These are phyloP conservation scores for Zeus faber DNA, from an alignment of 2,113 vertebrate genomes.

Conservation along the genomic window DNA sequence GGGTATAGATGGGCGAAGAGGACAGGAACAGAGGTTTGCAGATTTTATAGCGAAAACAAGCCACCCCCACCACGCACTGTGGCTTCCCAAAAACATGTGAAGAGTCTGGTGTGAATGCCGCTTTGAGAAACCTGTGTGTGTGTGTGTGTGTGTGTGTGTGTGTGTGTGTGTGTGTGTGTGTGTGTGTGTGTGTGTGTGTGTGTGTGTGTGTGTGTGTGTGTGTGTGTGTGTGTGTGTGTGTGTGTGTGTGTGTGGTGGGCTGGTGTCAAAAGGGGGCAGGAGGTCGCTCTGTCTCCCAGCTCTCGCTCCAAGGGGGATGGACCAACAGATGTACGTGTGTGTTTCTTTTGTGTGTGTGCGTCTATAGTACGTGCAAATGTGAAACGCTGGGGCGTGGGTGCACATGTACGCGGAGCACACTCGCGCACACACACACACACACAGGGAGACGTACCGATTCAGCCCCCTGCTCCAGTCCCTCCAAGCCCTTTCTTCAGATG, in stretches of 20 bases:
- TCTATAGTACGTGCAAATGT: slow-evolving; percentile 30
- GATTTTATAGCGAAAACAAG: no score
- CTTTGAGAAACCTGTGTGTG: slow-evolving; percentile 76
- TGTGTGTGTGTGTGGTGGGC: slow-evolving; percentile 16
- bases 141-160: slow-evolving; percentile 16
- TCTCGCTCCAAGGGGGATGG: slow-evolving; percentile 77
- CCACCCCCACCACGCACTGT: slow-evolving; percentile 85
- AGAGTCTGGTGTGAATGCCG: slow-evolving; percentile 94
- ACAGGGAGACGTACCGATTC: slow-evolving; percentile 48
- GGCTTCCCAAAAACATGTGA: slow-evolving; percentile 92
- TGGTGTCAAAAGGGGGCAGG: slow-evolving; percentile 88
- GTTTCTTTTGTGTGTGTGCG: slow-evolving; percentile 11
- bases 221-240: slow-evolving; percentile 5
- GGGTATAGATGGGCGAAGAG: not conserved
- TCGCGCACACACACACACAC: slow-evolving; percentile 62
- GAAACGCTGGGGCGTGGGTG: slow-evolving; percentile 61
- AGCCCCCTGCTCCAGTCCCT: slow-evolving; percentile 53
- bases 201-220: slow-evolving; percentile 27
- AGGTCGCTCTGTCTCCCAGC: slow-evolving; percentile 91
- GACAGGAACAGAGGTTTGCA: slow-evolving; percentile 63
- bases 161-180: slow-evolving; percentile 48
- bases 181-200: slow-evolving; percentile 10
- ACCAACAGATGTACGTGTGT: slow-evolving; percentile 81
- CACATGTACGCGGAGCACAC: slow-evolving; percentile 66
- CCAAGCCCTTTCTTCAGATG: slow-evolving; percentile 77